Base-by-base conservation (phyloP, 2,113 vertebrate genomes). In the Protomyctophum bolini region DNA sequence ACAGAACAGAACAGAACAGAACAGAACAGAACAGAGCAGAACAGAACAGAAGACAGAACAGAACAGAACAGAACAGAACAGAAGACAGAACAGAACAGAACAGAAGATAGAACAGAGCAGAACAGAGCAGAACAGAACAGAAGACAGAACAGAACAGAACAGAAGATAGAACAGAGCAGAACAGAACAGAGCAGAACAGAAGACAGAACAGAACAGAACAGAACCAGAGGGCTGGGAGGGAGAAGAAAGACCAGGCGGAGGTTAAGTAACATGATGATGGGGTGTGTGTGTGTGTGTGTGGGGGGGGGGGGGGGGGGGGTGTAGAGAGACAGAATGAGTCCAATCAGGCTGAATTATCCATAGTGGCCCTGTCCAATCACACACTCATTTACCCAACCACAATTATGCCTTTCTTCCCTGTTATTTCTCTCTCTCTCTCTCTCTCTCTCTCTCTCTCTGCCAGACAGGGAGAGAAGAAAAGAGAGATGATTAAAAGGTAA, bases 401-500 rank as follows among this genome's bases (percentile, higher is more conserved):
- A 62, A 48, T n/a, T n/a, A 28, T 60, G 0, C 57, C 2, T 28
- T 28, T 11, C 57, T 29, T 8, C 55, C 29, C 10, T 41, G 21
- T n/a, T 28, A 11, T 54, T 47, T 15, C 66, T 58, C 58, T 10
- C 76, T 62, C 45, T 21, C 8, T 54, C 14, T 5, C 41, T 63
- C 14, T 52, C 7, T 54, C 47, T 58, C 56, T 60, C 46, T 9
- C 41, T 66, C 60, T 65, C 47, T 58, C 56, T 63, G 8, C 72
- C 51, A 48, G 62, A 73, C 64, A 54, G 47, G n/a, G n/a, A 73
- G 73, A 74, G 70, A 83, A 76, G 74, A 72, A 72, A 68, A 61
- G 73, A 76, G 80, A 70, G 70, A 76, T 66, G 72, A 87, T 76
- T 80, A 85, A 87, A 83, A n/a, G 81, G 81, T 82, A 84, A 84